These are phyloP conservation scores for Xestia sexstrigata DNA, from an alignment of 2,888 invertebrate species.

Conservation along the genomic window DNA sequence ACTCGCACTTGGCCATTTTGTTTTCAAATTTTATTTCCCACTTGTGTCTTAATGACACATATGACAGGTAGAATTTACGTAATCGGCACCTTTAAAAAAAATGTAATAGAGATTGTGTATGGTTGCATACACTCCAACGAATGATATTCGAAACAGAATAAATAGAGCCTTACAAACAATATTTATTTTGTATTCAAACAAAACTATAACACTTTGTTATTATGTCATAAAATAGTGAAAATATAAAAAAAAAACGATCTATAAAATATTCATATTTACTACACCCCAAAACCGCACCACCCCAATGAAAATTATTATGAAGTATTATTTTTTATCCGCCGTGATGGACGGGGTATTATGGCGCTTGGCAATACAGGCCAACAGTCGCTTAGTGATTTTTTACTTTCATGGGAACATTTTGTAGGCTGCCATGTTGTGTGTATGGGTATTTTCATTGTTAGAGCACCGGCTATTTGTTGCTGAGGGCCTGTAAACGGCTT, in stretches of 20 bases:
- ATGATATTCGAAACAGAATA: background rate
- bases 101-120: background rate
- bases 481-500: conserved; percentile 24
- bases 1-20: too few relatives aligned
- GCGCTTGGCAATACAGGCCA: conserved; percentile 55
- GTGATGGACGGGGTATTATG: conserved; percentile 73
- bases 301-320: conserved; percentile 79
- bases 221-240: background rate
- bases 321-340: conserved; percentile 78
- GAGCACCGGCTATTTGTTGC: conserved; percentile 42
- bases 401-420: conserved; percentile 57
- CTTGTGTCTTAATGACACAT: background rate
- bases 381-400: conserved; percentile 52
- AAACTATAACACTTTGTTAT: too few relatives aligned
- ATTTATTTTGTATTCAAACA: too few relatives aligned
- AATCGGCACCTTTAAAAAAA: background rate
- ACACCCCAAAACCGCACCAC: background rate
- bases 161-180: too few relatives aligned
- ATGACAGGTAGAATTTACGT: background rate
- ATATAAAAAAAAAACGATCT: conserved; percentile 1
- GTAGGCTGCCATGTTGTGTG: conserved; percentile 44
- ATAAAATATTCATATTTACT: background rate
- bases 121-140: background rate
- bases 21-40: background rate
- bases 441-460: conserved; percentile 51